Conservation (phyloP, 2,888 invertebrate genomes). For the Barypeithes pellucidus region DNA sequence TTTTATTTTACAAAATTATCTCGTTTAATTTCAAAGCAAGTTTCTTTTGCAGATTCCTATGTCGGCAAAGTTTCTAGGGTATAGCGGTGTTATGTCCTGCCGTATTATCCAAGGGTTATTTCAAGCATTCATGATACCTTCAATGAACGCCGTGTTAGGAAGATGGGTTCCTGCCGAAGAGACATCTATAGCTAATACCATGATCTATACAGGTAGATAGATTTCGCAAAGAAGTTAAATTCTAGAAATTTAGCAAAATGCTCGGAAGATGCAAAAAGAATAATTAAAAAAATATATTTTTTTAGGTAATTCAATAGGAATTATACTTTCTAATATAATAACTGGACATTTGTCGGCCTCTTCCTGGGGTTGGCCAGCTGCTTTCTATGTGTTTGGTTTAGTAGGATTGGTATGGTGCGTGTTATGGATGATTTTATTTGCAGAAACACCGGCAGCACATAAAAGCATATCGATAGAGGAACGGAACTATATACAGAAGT, state of each 20-base stretch:
- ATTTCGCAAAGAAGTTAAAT: not conserved
- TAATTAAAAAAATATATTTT: not conserved
- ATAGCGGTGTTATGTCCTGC: slow-evolving; percentile 41
- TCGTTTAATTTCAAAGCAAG: too few species aligned
- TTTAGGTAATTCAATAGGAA: slow-evolving; percentile 82
- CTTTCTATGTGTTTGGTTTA: slow-evolving; percentile 81
- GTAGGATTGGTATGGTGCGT: slow-evolving; percentile 76
- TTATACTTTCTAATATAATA: slow-evolving; percentile 79
- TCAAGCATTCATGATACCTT: slow-evolving; percentile 46
- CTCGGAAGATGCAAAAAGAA: too few species aligned
- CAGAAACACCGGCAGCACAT: slow-evolving; percentile 76
- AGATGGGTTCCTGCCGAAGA: slow-evolving; percentile 48
- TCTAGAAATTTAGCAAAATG: too few species aligned
- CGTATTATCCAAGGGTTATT: slow-evolving; percentile 47
- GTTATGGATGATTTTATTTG: slow-evolving; percentile 75
- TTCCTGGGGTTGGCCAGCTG: slow-evolving; percentile 81
- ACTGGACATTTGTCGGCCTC: slow-evolving; percentile 81
- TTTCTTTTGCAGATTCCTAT: slow-evolving; percentile 44
- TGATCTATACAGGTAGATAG: slow-evolving; percentile 38
- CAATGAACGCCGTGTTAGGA: slow-evolving; percentile 38
- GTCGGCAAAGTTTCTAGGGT: slow-evolving; percentile 31
- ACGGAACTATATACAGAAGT: slow-evolving; percentile 73
- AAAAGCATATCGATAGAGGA: slow-evolving; percentile 77
- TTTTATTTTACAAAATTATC: not conserved
- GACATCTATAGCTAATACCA: slow-evolving; percentile 28